Evolutionary conservation across 2,888 invertebrate genomes (phyloP).

Genomic region (Synergus gifuensis): DNA sequence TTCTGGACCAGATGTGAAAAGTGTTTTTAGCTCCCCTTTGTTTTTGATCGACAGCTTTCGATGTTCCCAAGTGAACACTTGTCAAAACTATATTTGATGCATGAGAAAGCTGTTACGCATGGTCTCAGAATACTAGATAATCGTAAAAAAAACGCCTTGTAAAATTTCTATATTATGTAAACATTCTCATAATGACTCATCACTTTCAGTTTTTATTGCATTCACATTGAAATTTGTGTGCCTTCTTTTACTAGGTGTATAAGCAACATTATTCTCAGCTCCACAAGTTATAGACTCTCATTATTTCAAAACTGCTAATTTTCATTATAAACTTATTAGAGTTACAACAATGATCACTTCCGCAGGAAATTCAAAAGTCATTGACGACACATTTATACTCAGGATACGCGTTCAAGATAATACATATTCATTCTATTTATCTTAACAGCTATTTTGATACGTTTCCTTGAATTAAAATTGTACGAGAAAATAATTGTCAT

Average conservation of each 20-base stretch:
- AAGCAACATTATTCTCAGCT: not conserved
- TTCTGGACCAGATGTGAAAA: not conserved
- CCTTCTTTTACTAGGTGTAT: not conserved
- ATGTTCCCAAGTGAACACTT: not conserved
- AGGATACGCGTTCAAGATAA: not conserved
- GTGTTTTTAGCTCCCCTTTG: not conserved
- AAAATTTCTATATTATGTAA: not conserved
- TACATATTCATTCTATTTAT: not conserved
- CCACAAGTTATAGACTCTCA: not conserved
- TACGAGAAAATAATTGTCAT: not conserved
- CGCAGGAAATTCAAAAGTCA: not conserved
- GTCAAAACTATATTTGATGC: constrained; percentile 11
- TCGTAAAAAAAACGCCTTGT: not conserved
- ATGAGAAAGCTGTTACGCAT: not conserved
- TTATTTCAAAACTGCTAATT: not conserved
- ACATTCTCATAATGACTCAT: not conserved
- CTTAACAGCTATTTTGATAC: not conserved
- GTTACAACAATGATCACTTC: not conserved
- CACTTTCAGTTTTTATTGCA: not conserved
- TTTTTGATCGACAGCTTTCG: constrained; percentile 2
- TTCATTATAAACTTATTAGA: not conserved
- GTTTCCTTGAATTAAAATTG: not conserved
- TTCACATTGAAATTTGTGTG: not conserved
- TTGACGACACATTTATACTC: not conserved
- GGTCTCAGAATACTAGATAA: not conserved